These are phyloP conservation scores for Spilosoma lubricipeda DNA, from an alignment of 2,888 invertebrate genomes.

Conservation along the genomic window DNA sequence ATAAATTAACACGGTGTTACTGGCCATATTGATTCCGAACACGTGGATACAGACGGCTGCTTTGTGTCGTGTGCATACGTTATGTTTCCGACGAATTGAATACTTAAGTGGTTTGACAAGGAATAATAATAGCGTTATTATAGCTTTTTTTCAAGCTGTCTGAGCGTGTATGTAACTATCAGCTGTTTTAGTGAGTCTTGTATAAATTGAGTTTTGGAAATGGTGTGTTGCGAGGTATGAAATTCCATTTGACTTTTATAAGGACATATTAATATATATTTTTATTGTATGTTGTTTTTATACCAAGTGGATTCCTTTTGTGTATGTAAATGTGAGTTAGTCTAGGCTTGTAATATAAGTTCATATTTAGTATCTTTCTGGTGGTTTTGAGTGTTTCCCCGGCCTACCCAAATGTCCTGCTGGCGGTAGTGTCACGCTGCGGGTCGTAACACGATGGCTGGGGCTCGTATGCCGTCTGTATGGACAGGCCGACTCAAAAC, in stretches of 20 bases:
- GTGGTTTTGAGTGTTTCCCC: no score
- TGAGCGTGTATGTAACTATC: conserved; percentile 5
- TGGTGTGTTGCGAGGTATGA: neutral
- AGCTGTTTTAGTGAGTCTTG: conserved; percentile 10
- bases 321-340: no score
- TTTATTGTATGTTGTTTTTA: no score
- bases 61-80: conserved; percentile 54
- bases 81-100: conserved; percentile 51
- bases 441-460: no score
- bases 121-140: conserved; percentile 27
- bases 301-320: no score
- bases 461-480: no score
- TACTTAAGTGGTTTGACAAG: conserved; percentile 48
- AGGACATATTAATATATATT: no score
- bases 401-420: no score
- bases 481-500: no score
- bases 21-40: conserved; percentile 54
- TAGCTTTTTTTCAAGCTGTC: neutral
- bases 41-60: conserved; percentile 53
- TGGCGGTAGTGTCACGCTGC: no score
- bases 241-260: neutral
- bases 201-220: conserved; percentile 9
- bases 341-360: no score
- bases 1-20: conserved; percentile 40
- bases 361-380: no score